Conservation (phyloP, 2,888 invertebrate genomes). For the Timema cristinae region DNA sequence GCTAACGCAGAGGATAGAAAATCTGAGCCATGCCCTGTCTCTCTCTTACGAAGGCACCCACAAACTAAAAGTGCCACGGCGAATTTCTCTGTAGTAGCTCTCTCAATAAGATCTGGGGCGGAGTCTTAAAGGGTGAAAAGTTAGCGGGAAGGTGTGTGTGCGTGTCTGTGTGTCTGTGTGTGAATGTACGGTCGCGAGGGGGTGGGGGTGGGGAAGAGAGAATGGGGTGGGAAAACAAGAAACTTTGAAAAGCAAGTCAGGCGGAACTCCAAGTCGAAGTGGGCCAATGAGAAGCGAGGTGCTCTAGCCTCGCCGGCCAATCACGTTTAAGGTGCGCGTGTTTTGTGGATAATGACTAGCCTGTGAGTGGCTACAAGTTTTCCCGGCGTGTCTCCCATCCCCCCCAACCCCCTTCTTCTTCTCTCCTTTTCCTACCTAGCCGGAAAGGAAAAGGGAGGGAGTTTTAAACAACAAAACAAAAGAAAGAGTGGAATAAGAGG, state of each 20-base stretch:
- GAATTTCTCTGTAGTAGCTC: too few relatives aligned
- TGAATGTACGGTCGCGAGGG: neutral
- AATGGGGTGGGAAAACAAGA: conserved; percentile 12
- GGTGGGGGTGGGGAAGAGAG: conserved; percentile 8
- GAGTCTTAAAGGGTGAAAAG: conserved; percentile 14
- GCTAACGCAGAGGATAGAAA: too few relatives aligned
- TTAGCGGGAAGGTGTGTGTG: neutral
- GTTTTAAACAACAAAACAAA: too few relatives aligned
- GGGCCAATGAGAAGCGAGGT: conserved; percentile 26
- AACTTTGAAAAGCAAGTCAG: conserved; percentile 28
- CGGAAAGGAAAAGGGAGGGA: too few relatives aligned
- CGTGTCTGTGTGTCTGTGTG: conserved; percentile 1
- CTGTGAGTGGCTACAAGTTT: conserved; percentile 16
- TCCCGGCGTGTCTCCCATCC: too few relatives aligned
- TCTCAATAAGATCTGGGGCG: neutral
- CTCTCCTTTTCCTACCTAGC: neutral
- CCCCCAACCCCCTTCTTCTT: neutral
- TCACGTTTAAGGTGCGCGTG: conserved; percentile 24
- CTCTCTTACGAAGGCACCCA: too few relatives aligned
- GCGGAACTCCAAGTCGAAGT: conserved; percentile 27
- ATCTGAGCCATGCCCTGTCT: too few relatives aligned
- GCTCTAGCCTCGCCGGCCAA: conserved; percentile 18
- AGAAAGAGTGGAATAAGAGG: too few relatives aligned
- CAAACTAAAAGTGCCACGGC: too few relatives aligned
- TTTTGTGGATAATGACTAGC: conserved; percentile 24